Conservation (phyloP, 2,888 invertebrate species). For the Leptinotarsa rubiginosa region DNA sequence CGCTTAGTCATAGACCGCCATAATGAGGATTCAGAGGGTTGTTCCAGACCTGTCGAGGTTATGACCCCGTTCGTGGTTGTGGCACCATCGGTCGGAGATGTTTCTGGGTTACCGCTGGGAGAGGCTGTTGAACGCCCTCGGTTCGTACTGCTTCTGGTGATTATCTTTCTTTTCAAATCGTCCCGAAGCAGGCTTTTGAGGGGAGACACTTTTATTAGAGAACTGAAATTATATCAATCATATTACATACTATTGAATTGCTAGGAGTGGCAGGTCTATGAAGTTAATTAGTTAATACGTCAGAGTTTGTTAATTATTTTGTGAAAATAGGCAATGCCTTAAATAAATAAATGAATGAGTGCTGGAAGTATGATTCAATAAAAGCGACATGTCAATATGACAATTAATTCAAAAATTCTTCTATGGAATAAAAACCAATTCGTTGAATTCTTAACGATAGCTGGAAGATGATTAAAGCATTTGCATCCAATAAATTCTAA, state of each 20-base stretch:
- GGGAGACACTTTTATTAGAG: conserved; percentile 86
- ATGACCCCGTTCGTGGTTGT: conserved; percentile 69
- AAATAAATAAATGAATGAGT: too few relatives aligned
- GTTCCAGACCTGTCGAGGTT: conserved; percentile 79
- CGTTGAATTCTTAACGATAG: too few relatives aligned
- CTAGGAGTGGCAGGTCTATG: background rate
- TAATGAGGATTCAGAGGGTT: conserved; percentile 65
- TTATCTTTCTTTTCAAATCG: conserved; percentile 84
- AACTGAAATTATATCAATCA: conserved; percentile 62
- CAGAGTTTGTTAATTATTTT: too few relatives aligned
- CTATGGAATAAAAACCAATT: too few relatives aligned
- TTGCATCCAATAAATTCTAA: too few relatives aligned
- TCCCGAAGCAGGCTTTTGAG: conserved; percentile 86
- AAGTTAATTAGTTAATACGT: too few relatives aligned
- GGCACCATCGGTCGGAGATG: conserved; percentile 58
- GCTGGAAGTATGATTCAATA: too few relatives aligned
- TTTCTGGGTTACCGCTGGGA: conserved; percentile 64
- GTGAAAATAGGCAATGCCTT: too few relatives aligned
- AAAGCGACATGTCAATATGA: too few relatives aligned
- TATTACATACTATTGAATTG: background rate
- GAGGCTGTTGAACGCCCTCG: conserved; percentile 64
- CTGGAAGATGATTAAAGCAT: too few relatives aligned
- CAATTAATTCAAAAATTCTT: too few relatives aligned
- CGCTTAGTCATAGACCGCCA: conserved; percentile 68
- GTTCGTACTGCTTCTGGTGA: conserved; percentile 73